phyloP scores from a whole-genome alignment of 2,888 invertebrate species.

The Abscondita cerata region DNA sequence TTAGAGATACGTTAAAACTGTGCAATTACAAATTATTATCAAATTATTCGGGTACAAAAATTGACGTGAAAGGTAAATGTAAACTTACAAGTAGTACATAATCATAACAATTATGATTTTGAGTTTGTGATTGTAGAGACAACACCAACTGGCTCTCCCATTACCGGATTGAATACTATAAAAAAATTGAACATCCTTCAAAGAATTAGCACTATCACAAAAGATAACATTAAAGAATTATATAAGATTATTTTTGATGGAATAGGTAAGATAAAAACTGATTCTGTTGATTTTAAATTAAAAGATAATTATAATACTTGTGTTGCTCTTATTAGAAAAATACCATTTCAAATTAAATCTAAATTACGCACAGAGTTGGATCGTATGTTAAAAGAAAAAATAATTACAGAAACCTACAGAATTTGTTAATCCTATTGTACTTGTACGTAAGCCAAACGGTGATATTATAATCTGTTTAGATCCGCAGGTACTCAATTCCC shows the following conservation, averaged over 20 bases:
- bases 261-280: background rate
- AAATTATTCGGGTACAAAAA: background rate
- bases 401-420: background rate
- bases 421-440: background rate
- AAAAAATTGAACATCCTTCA: background rate
- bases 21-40: background rate
- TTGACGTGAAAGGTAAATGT: background rate
- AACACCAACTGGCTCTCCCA: background rate
- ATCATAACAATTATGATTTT: background rate
- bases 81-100: background rate
- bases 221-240: no score
- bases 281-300: slow-evolving; percentile 7
- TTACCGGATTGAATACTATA: background rate
- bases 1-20: background rate
- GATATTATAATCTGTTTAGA: background rate
- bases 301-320: background rate
- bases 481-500: background rate
- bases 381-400: background rate
- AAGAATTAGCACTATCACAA: no score
- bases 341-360: background rate
- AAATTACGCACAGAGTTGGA: background rate
- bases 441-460: background rate
- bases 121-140: background rate
- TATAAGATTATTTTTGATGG: no score
- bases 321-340: background rate